Evolutionary conservation across 1,140 invertebrate species (phyloP), one percentile per base, ranked within the genome.

Genomic region (Zaprionus lachaisei): DNA sequence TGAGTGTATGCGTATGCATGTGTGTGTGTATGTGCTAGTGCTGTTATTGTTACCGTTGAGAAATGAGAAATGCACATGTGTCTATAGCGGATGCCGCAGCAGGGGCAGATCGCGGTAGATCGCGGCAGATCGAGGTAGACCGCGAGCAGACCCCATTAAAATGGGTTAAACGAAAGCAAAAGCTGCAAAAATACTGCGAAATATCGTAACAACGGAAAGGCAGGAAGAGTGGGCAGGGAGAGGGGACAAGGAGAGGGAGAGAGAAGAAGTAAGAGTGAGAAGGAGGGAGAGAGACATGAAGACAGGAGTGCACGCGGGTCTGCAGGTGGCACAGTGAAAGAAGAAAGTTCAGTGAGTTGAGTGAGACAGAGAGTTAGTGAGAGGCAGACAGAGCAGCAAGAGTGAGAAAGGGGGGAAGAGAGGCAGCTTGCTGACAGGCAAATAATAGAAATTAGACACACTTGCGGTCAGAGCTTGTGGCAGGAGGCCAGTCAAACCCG

Each of bases 121-220:
- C 41, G 28, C 41, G 7, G 12, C 22, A 47, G 28, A 61, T 17
- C 54, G 38, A 69, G 41, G 15, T 38, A 38, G 69, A 28, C 62
- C 68, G 31, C 20, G 15, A 20, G 15, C 12, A 65, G 26, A 28
- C 70, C 62, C 28, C 86, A 85, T 77, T 85, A 90, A 47, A 90
- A 90, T 90, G 85, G 85, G 85, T 90, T 90, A 90, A 90, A 91
- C 82, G 86, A 90, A 91, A 90, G 85, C 85, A 86, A 90, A 75
- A 89, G 77, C 54, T 60, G 77, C 72, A 57, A 63, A 77, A 65
- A 54, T 55, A 73, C 78, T 57, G 79, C 79, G 56, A 89, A 84
- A 84, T 81, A 90, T 79, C 79, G 81, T 84, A 89, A 89, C 70
- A 81, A 89, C 75, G 71, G 64, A 73, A 77, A 11, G 44, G 3